Evolutionary conservation across 2,113 vertebrate genomes (phyloP), one percentile per base, ranked within the genome.

Genomic region (Oplegnathus fasciatus): DNA sequence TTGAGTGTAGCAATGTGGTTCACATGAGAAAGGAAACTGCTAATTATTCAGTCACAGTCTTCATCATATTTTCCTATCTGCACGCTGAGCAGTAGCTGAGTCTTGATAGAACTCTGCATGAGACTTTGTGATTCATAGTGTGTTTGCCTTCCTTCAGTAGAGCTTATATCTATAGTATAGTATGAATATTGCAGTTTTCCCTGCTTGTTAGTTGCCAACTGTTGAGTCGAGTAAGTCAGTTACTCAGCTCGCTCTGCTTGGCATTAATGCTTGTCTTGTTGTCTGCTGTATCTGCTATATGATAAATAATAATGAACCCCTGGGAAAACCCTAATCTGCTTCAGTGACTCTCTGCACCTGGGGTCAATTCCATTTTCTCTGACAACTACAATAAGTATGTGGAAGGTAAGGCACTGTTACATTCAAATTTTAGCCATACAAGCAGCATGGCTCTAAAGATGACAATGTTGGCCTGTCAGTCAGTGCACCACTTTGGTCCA

Each of bases 201-300:
- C 28, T 73, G 34, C 22, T 77, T 87, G 58, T 78, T 80, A 75
- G 50, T 34, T 57, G 26, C 68, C 85, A 79, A 71, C 70, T 75
- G 42, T 68, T 83, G 55, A 54, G 58, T 57, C 18, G 10, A 2
- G 48, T 62, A 57, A 76, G 46, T 44, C 58, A 57, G 34, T 78
- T 66, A 65, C 26, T 84, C 57, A 60, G 71, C 54, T 64, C 66
- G 24, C 75, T 74, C 65, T 44, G 28, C 9, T 75, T 69, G 40
- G 69, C 54, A 50, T 37, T 17, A 67, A 62, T 50, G 60, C 32
- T 55, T 55, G 26, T 74, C 68, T 52, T 68, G 37, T 76, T 84
- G 48, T 81, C 69, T 69, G 75, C 70, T 78, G 10, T 61, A 74
- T 84, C 60, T 37, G 26, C 40, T 60, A 17, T 20, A 58, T 62